Evolutionary conservation across 2,888 invertebrate genomes (phyloP).

Genomic region (Lutraria lutraria): DNA sequence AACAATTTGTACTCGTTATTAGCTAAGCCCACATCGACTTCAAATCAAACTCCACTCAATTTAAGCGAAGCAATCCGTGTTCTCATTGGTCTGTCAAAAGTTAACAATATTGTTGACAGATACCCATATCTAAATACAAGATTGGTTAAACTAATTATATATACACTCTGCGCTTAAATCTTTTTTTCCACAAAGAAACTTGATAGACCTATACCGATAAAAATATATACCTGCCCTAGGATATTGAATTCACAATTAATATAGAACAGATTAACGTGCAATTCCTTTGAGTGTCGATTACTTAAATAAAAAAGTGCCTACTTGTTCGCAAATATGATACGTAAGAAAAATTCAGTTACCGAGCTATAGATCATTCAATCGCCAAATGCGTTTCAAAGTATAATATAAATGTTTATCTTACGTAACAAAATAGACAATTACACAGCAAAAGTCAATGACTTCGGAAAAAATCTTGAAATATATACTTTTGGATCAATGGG

Average conservation of each 20-base stretch:
- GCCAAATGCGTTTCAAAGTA: not conserved
- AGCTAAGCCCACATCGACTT: slow-evolving; percentile 27
- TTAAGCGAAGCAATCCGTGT: slow-evolving; percentile 31
- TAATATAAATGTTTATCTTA: not conserved
- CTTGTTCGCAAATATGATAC: slow-evolving; percentile 6
- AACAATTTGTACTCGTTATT: not conserved
- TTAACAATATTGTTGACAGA: slow-evolving; percentile 40
- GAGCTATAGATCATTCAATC: not conserved
- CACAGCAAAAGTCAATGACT: not conserved
- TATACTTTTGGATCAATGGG: not conserved
- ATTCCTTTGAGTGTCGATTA: slow-evolving; percentile 6
- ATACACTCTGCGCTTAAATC: slow-evolving; percentile 29
- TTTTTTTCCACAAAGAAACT: slow-evolving; percentile 38
- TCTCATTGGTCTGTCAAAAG: slow-evolving; percentile 46
- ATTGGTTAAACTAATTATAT: slow-evolving; percentile 39
- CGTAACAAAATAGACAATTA: not conserved
- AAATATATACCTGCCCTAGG: slow-evolving; percentile 22
- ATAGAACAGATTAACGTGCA: slow-evolving; percentile 10
- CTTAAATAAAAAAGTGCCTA: slow-evolving; percentile 7
- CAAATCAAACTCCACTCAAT: slow-evolving; percentile 22
- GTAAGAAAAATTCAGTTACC: not conserved
- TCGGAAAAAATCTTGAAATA: not conserved
- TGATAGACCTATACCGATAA: slow-evolving; percentile 29
- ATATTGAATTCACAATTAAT: slow-evolving; percentile 35
- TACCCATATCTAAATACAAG: slow-evolving; percentile 24